These are phyloP conservation scores for Deilephila elpenor DNA, from an alignment of 2,888 invertebrate species.

Conservation along the genomic window DNA sequence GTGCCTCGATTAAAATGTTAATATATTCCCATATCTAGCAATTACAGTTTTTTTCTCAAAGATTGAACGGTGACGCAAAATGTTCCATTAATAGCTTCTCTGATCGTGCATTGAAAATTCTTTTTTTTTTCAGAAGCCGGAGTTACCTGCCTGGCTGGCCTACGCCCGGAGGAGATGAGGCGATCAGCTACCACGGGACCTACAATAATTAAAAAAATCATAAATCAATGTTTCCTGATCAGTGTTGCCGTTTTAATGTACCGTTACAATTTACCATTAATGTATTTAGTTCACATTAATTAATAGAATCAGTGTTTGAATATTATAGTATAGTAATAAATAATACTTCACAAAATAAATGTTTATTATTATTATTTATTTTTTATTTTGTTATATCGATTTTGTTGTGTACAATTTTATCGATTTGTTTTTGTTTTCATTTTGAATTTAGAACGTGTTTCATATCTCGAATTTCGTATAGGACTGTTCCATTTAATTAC, in stretches of 20 bases:
- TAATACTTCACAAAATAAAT: constrained; percentile 9
- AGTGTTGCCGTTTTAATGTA: constrained; percentile 55
- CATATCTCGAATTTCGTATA: not conserved
- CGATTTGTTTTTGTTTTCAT: not conserved
- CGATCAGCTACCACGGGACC: constrained; percentile 86
- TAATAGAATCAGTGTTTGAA: constrained; percentile 28
- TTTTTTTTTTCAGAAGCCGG: constrained; percentile 71
- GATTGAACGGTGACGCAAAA: constrained; percentile 1
- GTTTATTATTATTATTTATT: constrained; percentile 9
- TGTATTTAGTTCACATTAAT: constrained; percentile 25
- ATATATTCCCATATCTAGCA: constrained; percentile 1
- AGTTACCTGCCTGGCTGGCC: constrained; percentile 86
- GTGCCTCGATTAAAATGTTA: constrained; percentile 11
- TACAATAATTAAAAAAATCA: constrained; percentile 51
- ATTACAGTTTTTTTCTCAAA: constrained; percentile 10
- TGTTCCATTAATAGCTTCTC: not conserved
- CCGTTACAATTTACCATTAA: constrained; percentile 68
- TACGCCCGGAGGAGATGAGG: constrained; percentile 98
- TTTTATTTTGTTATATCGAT: not conserved
- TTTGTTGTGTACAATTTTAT: not conserved
- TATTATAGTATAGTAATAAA: constrained; percentile 29
- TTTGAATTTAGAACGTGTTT: constrained; percentile 9
- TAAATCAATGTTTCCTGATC: constrained; percentile 62
- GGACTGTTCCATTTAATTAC: not conserved
- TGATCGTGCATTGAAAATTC: not conserved